Conservation (phyloP, 2,888 invertebrate genomes). For the Salticus scenicus region DNA sequence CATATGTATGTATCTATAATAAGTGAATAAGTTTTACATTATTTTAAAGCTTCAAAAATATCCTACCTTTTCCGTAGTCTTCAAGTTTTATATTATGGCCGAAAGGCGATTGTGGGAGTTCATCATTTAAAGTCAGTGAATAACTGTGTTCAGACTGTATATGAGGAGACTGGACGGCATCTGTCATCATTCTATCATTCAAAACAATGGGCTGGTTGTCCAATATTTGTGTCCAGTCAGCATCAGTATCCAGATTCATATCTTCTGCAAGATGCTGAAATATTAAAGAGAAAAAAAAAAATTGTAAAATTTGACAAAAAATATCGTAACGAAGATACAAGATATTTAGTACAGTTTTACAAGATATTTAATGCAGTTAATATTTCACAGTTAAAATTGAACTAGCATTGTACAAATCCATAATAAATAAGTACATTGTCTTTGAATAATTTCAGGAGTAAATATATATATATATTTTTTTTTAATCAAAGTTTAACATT, state of each 20-base stretch:
- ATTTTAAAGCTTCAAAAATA: neutral
- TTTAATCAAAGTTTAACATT: too few relatives aligned
- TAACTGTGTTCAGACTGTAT: conserved; percentile 96
- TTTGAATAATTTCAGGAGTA: too few relatives aligned
- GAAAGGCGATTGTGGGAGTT: conserved; percentile 81
- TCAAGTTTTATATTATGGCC: conserved; percentile 73
- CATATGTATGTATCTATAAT: too few relatives aligned
- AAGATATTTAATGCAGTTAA: too few relatives aligned
- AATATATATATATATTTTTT: too few relatives aligned
- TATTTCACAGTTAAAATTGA: too few relatives aligned
- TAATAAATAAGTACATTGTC: too few relatives aligned
- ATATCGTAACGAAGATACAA: too few relatives aligned
- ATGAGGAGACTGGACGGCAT: conserved; percentile 86
- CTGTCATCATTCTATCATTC: conserved; percentile 92
- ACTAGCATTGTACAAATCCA: too few relatives aligned
- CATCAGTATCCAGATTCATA: conserved; percentile 72
- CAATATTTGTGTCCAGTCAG: conserved; percentile 75
- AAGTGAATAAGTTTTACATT: too few relatives aligned
- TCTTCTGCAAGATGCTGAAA: conserved; percentile 64
- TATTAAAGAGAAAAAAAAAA: neutral
- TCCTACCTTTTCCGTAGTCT: conserved; percentile 71
- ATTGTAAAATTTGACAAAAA: too few relatives aligned
- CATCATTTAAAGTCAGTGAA: conserved; percentile 79
- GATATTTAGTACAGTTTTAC: too few relatives aligned
- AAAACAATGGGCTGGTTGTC: conserved; percentile 79